phyloP scores from a whole-genome alignment of 2,113 vertebrate species.

The Dolichallabes microphthalmus region DNA sequence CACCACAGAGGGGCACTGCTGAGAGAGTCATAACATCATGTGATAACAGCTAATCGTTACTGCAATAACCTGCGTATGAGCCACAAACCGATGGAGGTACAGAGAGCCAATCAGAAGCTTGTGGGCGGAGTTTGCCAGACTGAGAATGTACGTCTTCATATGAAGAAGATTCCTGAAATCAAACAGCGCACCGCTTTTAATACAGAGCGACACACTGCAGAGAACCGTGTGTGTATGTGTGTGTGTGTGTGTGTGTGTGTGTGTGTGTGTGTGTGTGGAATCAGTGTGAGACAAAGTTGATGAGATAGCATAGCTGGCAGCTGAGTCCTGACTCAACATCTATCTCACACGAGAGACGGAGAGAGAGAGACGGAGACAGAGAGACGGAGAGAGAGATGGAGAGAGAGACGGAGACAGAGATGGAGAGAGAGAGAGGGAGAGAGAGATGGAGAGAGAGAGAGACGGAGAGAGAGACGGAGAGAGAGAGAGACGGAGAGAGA shows the following conservation, averaged over 20 bases:
- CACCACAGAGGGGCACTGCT: not conserved
- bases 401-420: not conserved
- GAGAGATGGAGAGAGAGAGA: too few species aligned
- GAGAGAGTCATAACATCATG: not conserved
- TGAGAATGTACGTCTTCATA: not conserved
- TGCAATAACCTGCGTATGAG: not conserved
- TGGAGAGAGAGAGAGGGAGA: not conserved
- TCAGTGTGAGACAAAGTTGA: conserved; percentile 28
- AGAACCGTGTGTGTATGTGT: not conserved
- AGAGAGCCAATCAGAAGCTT: not conserved
- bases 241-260: not conserved
- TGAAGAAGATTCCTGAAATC: not conserved
- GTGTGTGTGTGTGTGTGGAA: not conserved
- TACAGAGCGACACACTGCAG: not conserved
- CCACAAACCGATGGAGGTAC: not conserved
- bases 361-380: not conserved
- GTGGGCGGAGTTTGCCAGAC: not conserved
- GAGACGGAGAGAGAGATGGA: not conserved
- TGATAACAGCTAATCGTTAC: not conserved
- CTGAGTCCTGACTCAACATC: conserved; percentile 28
- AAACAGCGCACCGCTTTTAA: not conserved
- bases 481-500: too few species aligned
- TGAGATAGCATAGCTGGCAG: conserved; percentile 28
- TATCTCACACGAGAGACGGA: conserved; percentile 5
- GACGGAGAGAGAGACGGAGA: too few species aligned